Base-by-base conservation (phyloP, 2,888 invertebrate species). In the Dysmachus trigonus region DNA sequence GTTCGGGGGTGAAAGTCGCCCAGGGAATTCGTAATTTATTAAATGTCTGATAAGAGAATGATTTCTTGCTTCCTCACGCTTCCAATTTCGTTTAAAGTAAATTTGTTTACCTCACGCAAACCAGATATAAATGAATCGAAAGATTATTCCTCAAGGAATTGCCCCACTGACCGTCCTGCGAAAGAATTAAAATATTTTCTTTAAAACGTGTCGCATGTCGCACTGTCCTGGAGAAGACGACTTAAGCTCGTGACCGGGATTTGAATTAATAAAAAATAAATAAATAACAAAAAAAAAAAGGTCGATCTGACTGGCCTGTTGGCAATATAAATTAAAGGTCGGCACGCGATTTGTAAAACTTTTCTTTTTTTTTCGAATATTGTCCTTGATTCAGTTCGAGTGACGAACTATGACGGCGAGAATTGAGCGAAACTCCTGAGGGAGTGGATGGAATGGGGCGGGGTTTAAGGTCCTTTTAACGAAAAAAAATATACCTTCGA, bases 61-160 rank as follows among this genome's bases (percentile, higher is more conserved):
- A 85, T 85, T 84, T 74, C 31, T 74, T 47, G 51, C 72, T 85
- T 85, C 73, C 74, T 41, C 33, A 74, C 15, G 73, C 73, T 84
- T 73, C 73, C 73, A 73, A 51, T 74, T 30, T 74, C 47, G 30
- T 82, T 62, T 62, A 71, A 53, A 82, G 33, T 82, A 35, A 82
- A 82, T 41, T 33, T 53, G 22, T 82, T 62, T 53, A 62, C 71
- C 13, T 35, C 82, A 82, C 82, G 82, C 82, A 38, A 82, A 22
- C 33, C 18, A 62, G 41, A 51, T 51, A 79, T 51, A 79, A 51
- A 53, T 51, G 47, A 51, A 79, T 79, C 51, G 22, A 18, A 62
- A 18, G 62, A 5, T 62, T n/a, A 62, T 62, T 22, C 18, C 62
- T 62, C 3, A 27, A 27, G 38, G 22, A 27, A 22, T 35, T 41